Evolutionary conservation across 2,113 vertebrate genomes (phyloP).

Genomic region (Otis tarda): DNA sequence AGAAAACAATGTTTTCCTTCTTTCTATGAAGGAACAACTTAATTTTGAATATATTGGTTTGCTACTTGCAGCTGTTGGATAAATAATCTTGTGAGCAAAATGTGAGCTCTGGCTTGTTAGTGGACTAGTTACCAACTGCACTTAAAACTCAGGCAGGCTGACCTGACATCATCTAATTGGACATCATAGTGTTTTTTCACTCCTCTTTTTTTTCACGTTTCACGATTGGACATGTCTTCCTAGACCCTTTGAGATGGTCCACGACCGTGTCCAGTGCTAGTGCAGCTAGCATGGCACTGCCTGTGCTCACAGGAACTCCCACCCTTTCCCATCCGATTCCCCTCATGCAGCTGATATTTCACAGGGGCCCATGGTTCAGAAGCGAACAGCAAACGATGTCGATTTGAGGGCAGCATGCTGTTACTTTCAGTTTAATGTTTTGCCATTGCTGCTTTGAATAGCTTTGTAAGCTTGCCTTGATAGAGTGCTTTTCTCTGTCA

Average conservation of each 20-base stretch:
- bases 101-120: neutral
- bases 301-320: neutral
- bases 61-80: neutral
- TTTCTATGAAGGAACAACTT: neutral
- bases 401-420: neutral
- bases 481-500: neutral
- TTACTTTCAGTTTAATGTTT: conserved; percentile 29
- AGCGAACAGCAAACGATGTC: neutral
- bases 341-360: neutral
- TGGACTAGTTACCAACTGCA: neutral
- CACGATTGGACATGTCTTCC: neutral
- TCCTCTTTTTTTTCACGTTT: neutral
- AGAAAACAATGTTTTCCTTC: neutral
- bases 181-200: neutral
- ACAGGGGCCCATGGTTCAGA: neutral
- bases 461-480: neutral
- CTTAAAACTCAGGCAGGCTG: neutral
- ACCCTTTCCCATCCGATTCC: neutral
- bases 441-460: neutral
- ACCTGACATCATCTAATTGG: neutral
- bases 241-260: neutral
- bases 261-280: neutral
- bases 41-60: neutral
- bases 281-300: neutral
- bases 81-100: neutral